Percentiles rank a stretch among this genome's conserved stretches.
phyloP scores from a whole-genome alignment of 1,140 invertebrate species.

The Pectinophora gossypiella region DNA sequence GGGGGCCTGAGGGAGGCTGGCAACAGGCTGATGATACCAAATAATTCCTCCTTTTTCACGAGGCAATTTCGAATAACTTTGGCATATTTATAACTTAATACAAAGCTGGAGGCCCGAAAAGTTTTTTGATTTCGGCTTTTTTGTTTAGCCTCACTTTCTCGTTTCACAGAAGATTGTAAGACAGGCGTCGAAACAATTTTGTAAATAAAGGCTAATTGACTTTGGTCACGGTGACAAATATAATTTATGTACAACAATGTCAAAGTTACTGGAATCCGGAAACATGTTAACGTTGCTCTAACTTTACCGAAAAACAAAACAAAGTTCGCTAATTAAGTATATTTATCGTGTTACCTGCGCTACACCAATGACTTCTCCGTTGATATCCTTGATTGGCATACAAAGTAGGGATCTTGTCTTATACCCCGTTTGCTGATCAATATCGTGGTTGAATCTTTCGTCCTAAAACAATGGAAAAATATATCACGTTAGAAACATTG shows the following conservation, averaged over 20 bases:
- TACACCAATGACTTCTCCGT: conserved; percentile 96
- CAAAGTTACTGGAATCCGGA: neutral
- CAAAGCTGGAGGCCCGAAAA: conserved; percentile 11
- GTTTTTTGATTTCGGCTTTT: conserved; percentile 21
- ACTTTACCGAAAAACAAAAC: too few species aligned
- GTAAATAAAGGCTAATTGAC: conserved; percentile 14
- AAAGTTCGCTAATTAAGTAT: too few species aligned
- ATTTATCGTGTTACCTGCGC: conserved; percentile 91
- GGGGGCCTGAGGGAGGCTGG: neutral
- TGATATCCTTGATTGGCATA: conserved; percentile 96
- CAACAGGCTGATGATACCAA: conserved; percentile 13
- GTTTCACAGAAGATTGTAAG: conserved; percentile 10
- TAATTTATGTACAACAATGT: neutral
- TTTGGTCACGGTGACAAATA: neutral
- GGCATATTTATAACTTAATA: conserved; percentile 19
- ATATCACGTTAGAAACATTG: neutral
- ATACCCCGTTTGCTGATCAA: conserved; percentile 95
- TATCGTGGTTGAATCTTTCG: conserved; percentile 93
- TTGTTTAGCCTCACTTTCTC: conserved; percentile 15
- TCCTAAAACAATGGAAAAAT: conserved; percentile 79
- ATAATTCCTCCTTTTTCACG: conserved; percentile 21
- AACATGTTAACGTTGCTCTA: too few species aligned
- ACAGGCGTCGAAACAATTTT: conserved; percentile 6
- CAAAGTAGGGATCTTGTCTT: conserved; percentile 93
- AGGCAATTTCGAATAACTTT: conserved; percentile 17